A percentile compares a stretch with the other conserved stretches of the same genome.
Evolutionary conservation across 2,113 vertebrate genomes (phyloP).

Genomic region (Tamias sibiricus): DNA sequence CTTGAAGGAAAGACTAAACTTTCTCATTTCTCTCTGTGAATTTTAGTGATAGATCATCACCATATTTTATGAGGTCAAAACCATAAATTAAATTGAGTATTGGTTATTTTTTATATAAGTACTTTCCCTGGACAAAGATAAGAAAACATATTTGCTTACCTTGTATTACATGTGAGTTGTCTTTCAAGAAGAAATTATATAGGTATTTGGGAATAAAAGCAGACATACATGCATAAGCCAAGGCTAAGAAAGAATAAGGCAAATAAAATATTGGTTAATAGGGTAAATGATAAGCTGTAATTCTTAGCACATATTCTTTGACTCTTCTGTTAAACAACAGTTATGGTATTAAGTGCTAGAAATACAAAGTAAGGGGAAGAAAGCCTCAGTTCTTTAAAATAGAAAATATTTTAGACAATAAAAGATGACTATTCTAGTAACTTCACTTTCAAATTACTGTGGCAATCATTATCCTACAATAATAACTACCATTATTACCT

Average conservation of each 20-base stretch:
- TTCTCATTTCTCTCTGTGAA: background rate
- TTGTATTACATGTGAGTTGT: slow-evolving; percentile 99
- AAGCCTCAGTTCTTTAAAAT: background rate
- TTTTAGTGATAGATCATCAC: background rate
- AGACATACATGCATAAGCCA: slow-evolving; percentile 99
- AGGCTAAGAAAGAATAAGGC: slow-evolving; percentile 87
- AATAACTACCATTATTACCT: slow-evolving; percentile 35
- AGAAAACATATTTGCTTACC: slow-evolving; percentile 87
- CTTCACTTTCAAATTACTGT: slow-evolving; percentile 14
- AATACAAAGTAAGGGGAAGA: slow-evolving; percentile 22
- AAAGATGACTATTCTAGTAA: slow-evolving; percentile 30
- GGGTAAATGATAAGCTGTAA: background rate
- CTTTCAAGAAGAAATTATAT: slow-evolving; percentile 99
- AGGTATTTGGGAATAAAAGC: slow-evolving; percentile 99
- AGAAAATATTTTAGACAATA: slow-evolving; percentile 42
- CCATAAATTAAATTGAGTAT: background rate
- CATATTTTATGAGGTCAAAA: background rate
- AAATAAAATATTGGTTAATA: slow-evolving; percentile 13
- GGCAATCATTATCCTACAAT: background rate
- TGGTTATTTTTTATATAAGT: slow-evolving; percentile 16
- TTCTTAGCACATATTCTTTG: background rate
- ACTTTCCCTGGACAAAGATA: background rate
- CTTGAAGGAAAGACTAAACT: background rate
- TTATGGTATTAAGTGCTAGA: background rate
- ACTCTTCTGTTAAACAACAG: background rate